Evolutionary conservation across 2,888 invertebrate genomes (phyloP).

Genomic region (Plusia festucae): DNA sequence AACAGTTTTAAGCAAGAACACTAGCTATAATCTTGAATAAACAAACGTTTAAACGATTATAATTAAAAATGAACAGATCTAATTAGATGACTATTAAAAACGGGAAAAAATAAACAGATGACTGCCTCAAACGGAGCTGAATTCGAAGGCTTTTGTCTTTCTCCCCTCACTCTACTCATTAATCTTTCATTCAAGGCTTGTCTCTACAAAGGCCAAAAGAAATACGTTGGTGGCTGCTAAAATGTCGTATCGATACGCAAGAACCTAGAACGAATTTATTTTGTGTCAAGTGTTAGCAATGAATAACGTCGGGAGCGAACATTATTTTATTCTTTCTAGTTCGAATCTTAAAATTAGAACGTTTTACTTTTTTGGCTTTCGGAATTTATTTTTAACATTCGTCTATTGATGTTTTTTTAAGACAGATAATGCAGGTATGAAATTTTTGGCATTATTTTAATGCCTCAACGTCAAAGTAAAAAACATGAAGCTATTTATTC

Average conservation of each 20-base stretch:
- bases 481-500: no score
- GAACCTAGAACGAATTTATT: conserved; percentile 35
- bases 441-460: no score
- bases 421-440: not conserved
- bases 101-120: conserved; percentile 39
- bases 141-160: conserved; percentile 44
- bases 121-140: conserved; percentile 36
- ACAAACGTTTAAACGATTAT: not conserved
- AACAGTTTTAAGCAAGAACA: no score
- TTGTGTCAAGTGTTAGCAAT: conserved; percentile 24
- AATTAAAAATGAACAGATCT: conserved; percentile 41
- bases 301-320: conserved; percentile 11
- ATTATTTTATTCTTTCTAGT: conserved; percentile 5
- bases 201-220: conserved; percentile 53
- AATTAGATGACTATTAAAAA: conserved; percentile 16
- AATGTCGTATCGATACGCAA: conserved; percentile 38
- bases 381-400: not conserved
- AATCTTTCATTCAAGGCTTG: conserved; percentile 68
- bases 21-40: not conserved
- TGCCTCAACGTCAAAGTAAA: no score
- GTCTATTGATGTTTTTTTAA: no score
- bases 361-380: not conserved
- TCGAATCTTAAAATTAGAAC: not conserved
- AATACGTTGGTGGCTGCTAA: conserved; percentile 53
- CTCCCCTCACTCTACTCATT: conserved; percentile 59